A percentile compares a stretch with the other conserved stretches of the same genome.
These are phyloP conservation scores for Mesocentrotus franciscanus DNA, from an alignment of 53 echinoderm and acorn worm species.

Conservation along the genomic window DNA sequence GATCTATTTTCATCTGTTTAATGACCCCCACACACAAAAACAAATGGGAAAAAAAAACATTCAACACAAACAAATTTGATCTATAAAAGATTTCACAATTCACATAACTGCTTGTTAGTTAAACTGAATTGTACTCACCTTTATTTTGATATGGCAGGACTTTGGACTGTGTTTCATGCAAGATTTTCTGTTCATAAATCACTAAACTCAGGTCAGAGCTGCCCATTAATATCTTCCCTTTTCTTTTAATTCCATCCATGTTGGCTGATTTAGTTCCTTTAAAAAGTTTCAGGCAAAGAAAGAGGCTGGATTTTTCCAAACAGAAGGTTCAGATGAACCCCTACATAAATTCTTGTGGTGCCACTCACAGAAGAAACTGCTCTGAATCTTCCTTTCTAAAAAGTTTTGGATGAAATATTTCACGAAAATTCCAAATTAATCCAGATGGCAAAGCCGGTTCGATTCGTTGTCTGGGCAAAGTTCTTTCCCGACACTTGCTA, in stretches of 20 bases:
- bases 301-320: not conserved
- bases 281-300: not conserved
- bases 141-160: constrained; percentile 45
- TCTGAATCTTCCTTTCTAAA: not conserved
- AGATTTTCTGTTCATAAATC: constrained; percentile 53
- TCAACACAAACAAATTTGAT: too few relatives aligned
- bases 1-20: too few relatives aligned
- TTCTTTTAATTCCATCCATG: constrained; percentile 55
- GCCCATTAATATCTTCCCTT: constrained; percentile 54
- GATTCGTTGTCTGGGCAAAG: not conserved
- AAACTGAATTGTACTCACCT: constrained; percentile 6
- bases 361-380: too few relatives aligned
- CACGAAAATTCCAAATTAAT: not conserved
- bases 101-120: too few relatives aligned
- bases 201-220: constrained; percentile 62
- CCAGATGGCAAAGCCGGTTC: not conserved
- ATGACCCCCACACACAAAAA: too few relatives aligned
- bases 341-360: not conserved
- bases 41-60: too few relatives aligned
- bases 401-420: not conserved
- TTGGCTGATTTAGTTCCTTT: not conserved
- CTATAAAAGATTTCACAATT: too few relatives aligned
- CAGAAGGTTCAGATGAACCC: not conserved
- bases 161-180: constrained; percentile 58
- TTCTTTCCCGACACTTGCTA: not conserved